phyloP scores from a whole-genome alignment of 2,888 invertebrate species.

The Ormyrus rosae region DNA sequence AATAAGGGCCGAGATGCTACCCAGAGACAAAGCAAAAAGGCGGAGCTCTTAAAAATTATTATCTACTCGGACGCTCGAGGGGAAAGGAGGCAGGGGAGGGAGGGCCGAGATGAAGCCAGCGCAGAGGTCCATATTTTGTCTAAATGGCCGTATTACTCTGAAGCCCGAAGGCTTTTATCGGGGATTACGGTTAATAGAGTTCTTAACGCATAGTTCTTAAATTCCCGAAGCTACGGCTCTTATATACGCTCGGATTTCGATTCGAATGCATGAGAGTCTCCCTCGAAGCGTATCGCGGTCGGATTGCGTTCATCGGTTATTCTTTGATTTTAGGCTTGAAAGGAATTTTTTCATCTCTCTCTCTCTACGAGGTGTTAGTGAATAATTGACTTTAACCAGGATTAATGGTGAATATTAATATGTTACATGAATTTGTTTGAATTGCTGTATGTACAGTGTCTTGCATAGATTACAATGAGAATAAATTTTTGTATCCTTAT shows the following conservation, averaged over 20 bases:
- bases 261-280: not conserved
- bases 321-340: no score
- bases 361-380: no score
- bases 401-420: no score
- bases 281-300: no score
- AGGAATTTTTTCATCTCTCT: no score
- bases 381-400: no score
- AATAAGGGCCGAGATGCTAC: conserved; percentile 18
- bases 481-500: no score
- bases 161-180: conserved; percentile 38
- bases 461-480: no score
- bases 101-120: no score
- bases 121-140: conserved; percentile 38
- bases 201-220: conserved; percentile 56
- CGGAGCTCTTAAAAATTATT: conserved; percentile 28
- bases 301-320: no score
- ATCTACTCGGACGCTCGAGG: conserved; percentile 3
- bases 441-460: no score
- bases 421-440: no score
- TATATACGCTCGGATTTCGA: conserved; percentile 9
- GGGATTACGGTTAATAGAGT: conserved; percentile 58
- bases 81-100: not conserved
- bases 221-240: conserved; percentile 24
- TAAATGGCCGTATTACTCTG: conserved; percentile 55
- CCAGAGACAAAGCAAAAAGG: not conserved